A percentile compares a stretch with the other conserved stretches of the same genome.
phyloP scores from a whole-genome alignment of 2,888 invertebrate genomes.

The Agrotis segetum region DNA sequence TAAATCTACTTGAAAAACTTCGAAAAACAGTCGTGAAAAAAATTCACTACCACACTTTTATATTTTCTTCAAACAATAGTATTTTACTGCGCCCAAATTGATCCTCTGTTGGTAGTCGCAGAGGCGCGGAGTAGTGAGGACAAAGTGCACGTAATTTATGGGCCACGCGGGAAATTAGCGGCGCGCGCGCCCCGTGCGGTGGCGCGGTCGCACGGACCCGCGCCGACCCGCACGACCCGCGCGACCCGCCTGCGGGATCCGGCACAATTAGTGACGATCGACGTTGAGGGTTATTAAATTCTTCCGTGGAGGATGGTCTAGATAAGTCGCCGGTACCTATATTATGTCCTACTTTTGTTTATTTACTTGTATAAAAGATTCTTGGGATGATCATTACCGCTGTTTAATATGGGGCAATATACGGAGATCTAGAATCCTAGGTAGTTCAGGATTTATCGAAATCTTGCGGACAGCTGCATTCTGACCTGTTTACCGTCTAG shows the following conservation, averaged over 20 bases:
- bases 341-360: not conserved
- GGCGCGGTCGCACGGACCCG: conserved; percentile 20
- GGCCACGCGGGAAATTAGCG: conserved; percentile 81
- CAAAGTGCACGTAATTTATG: conserved; percentile 79
- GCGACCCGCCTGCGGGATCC: conserved; percentile 15
- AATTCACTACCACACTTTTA: conserved; percentile 6
- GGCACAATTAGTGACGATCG: conserved; percentile 50
- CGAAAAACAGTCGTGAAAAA: not conserved
- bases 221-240: conserved; percentile 28
- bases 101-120: conserved; percentile 45
- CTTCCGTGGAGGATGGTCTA: conserved; percentile 19
- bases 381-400: too few relatives aligned
- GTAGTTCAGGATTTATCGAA: too few relatives aligned
- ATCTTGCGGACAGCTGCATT: too few relatives aligned
- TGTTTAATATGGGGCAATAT: not conserved
- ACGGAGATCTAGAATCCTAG: too few relatives aligned
- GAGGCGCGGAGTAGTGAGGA: conserved; percentile 63
- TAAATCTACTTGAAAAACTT: too few relatives aligned
- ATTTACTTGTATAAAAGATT: conserved; percentile 4
- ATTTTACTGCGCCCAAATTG: conserved; percentile 46
- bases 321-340: not conserved
- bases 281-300: conserved; percentile 52
- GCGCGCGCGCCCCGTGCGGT: conserved; percentile 52
- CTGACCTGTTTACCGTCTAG: too few relatives aligned
- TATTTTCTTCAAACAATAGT: conserved; percentile 42